These are phyloP conservation scores for Apodemus sylvaticus DNA, from an alignment of 2,113 vertebrate genomes.

Conservation along the genomic window DNA sequence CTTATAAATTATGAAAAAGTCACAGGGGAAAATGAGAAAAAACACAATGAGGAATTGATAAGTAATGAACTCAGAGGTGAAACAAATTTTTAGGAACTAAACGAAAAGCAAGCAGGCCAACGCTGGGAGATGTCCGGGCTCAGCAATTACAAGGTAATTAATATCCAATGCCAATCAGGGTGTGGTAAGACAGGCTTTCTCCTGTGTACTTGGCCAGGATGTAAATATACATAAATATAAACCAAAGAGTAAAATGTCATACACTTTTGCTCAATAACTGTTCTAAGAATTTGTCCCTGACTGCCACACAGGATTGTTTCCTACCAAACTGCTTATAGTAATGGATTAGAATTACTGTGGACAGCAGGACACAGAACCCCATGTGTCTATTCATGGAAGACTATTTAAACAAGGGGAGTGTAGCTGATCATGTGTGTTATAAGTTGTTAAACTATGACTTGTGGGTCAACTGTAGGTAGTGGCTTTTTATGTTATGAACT, in stretches of 20 bases:
- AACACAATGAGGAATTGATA: background rate
- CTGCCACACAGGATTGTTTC: background rate
- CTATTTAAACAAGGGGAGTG: background rate
- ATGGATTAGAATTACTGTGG: background rate
- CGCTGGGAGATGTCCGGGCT: background rate
- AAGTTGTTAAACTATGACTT: background rate
- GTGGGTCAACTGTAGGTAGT: background rate
- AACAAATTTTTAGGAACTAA: background rate
- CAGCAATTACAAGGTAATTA: no score
- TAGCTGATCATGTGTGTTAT: background rate
- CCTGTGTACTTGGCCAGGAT: background rate
- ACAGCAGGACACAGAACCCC: background rate
- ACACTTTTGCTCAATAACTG: background rate
- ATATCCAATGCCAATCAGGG: background rate
- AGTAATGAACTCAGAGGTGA: background rate
- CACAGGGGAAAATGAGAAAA: background rate
- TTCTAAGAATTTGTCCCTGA: background rate
- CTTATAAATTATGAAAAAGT: background rate
- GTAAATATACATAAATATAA: background rate
- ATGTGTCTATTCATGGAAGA: background rate
- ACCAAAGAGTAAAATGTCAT: background rate
- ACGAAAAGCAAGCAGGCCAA: background rate
- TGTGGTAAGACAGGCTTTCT: background rate
- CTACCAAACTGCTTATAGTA: background rate
- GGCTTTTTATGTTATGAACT: background rate